phyloP scores from a whole-genome alignment of 2,113 vertebrate genomes.

The Glaucidium brasilianum region DNA sequence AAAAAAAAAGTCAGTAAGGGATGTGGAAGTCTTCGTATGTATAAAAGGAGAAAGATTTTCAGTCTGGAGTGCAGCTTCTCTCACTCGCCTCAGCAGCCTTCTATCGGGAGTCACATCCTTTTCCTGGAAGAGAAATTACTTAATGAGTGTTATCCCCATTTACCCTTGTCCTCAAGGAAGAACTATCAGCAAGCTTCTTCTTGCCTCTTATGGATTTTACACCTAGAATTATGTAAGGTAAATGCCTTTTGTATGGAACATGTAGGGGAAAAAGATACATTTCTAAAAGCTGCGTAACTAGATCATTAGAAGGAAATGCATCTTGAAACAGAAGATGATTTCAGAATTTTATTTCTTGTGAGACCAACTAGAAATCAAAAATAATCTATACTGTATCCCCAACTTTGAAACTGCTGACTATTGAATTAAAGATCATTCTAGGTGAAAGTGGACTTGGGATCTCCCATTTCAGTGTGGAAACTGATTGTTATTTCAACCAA shows the following conservation, averaged over 20 bases:
- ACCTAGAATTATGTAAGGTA: background rate
- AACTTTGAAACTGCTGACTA: background rate
- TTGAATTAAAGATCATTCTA: background rate
- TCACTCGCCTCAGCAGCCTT: conserved; percentile 81
- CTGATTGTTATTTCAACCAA: background rate
- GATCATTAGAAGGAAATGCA: background rate
- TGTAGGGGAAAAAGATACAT: background rate
- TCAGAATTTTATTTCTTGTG: background rate
- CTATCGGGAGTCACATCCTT: conserved; percentile 89
- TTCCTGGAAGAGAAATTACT: conserved; percentile 78
- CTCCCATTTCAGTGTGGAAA: background rate
- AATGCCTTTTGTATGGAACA: background rate
- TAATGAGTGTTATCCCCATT: background rate
- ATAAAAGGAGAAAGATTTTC: conserved; percentile 55
- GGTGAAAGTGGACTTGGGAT: background rate
- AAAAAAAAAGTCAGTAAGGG: conserved; percentile 90
- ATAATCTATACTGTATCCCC: background rate
- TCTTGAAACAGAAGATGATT: background rate
- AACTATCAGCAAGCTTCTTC: background rate
- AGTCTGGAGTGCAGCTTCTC: conserved; percentile 70
- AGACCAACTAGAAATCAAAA: background rate
- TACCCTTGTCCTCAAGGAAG: background rate
- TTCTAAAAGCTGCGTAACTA: background rate
- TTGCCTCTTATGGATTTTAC: background rate
- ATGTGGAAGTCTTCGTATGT: conserved; percentile 48